Conservation (phyloP, 2,113 vertebrate species). For the Phylloscopus whistleri region DNA sequence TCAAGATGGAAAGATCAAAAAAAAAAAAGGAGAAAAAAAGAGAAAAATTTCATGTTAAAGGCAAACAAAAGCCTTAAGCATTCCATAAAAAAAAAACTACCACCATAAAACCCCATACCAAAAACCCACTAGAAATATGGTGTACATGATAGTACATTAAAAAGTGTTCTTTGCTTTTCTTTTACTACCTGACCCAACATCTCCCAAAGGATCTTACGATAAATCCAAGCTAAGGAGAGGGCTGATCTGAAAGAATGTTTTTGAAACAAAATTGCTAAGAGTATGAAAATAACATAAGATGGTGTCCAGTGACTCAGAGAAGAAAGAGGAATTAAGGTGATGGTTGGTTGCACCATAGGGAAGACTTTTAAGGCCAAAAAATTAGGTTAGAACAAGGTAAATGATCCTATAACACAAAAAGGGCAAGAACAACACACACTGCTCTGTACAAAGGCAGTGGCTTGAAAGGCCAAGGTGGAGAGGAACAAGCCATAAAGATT, state of each 20-base stretch:
- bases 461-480: neutral
- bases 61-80: neutral
- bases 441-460: neutral
- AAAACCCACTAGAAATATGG: accelerated
- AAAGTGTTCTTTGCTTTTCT: neutral
- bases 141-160: neutral
- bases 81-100: neutral
- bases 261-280: neutral
- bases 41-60: neutral
- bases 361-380: neutral
- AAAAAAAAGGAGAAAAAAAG: neutral
- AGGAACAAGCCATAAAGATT: neutral
- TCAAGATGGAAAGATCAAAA: neutral
- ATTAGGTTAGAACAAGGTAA: neutral
- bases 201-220: neutral
- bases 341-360: neutral
- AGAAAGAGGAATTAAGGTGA: neutral
- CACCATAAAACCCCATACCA: neutral
- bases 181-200: neutral
- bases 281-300: neutral
- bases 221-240: neutral
- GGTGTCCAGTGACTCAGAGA: neutral
- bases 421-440: neutral
- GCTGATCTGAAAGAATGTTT: accelerated
- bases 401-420: neutral